Evolutionary conservation across 1,140 invertebrate species (phyloP).

Genomic region (Argopecten irradians): DNA sequence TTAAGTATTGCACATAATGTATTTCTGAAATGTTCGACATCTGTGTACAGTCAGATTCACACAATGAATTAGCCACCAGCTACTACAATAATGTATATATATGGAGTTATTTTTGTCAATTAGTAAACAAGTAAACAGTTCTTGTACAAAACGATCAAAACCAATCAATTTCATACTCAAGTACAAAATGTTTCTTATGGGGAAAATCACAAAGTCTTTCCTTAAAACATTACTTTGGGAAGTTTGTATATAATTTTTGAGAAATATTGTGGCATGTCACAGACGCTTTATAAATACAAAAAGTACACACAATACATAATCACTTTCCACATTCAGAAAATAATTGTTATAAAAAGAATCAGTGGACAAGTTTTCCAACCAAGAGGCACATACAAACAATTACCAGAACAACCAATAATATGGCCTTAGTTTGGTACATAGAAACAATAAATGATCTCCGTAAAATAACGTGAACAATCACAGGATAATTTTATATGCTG

Average conservation of each 20-base stretch:
- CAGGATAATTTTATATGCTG: background rate
- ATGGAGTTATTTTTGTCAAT: too few species aligned
- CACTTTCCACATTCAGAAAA: constrained; percentile 5
- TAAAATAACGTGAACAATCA: background rate
- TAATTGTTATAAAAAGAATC: background rate
- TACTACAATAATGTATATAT: too few species aligned
- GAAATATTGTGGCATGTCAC: background rate
- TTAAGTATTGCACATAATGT: too few species aligned
- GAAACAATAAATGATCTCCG: background rate
- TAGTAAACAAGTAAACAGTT: too few species aligned
- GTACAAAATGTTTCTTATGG: background rate
- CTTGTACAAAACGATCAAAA: too few species aligned
- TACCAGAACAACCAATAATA: constrained; percentile 2
- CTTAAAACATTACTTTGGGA: background rate
- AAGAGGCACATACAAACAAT: background rate
- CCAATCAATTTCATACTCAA: too few species aligned
- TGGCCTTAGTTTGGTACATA: background rate
- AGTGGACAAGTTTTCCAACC: background rate
- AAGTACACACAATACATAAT: background rate
- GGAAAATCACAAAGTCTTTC: background rate
- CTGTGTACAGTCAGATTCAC: too few species aligned
- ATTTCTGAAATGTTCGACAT: too few species aligned
- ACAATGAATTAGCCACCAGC: too few species aligned
- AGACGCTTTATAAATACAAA: background rate
- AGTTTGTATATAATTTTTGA: background rate